Evolutionary conservation across 2,888 invertebrate genomes (phyloP).

Genomic region (Machimus atricapillus): DNA sequence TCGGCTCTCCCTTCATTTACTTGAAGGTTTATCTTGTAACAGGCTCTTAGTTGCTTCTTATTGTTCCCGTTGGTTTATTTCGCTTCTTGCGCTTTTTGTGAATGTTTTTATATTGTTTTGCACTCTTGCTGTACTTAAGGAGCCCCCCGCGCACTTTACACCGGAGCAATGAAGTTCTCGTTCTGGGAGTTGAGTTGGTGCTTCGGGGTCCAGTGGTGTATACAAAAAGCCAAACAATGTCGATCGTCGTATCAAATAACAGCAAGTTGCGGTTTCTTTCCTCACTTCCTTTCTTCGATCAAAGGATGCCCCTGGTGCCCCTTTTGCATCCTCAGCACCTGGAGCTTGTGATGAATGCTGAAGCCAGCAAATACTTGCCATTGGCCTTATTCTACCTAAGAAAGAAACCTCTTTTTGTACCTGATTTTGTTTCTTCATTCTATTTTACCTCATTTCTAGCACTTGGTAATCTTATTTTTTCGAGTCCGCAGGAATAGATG

Average conservation of each 20-base stretch:
- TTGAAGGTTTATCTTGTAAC: background rate
- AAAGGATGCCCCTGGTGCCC: background rate
- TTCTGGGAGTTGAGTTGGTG: slow-evolving; percentile 1
- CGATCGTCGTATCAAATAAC: slow-evolving; percentile 30
- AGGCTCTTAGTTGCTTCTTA: background rate
- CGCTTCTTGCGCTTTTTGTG: background rate
- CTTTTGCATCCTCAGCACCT: background rate
- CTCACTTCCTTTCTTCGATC: slow-evolving; percentile 30
- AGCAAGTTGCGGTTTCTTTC: slow-evolving; percentile 22
- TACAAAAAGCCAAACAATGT: slow-evolving; percentile 34
- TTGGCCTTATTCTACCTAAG: slow-evolving; percentile 18
- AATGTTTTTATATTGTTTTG: background rate
- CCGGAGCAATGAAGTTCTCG: background rate
- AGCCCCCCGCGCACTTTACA: background rate
- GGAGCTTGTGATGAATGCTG: slow-evolving; percentile 3
- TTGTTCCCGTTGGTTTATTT: background rate
- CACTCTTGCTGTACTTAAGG: background rate
- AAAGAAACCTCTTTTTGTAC: background rate
- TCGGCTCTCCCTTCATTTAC: background rate
- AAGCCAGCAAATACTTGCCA: slow-evolving; percentile 9
- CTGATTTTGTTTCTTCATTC: slow-evolving; percentile 2
- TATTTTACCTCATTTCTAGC: slow-evolving; percentile 28
- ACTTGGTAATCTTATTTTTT: slow-evolving; percentile 19
- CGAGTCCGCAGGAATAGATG: slow-evolving; percentile 1
- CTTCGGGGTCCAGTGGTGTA: background rate